phyloP scores from a whole-genome alignment of 2,888 invertebrate species.

The Limnephilus marmoratus region DNA sequence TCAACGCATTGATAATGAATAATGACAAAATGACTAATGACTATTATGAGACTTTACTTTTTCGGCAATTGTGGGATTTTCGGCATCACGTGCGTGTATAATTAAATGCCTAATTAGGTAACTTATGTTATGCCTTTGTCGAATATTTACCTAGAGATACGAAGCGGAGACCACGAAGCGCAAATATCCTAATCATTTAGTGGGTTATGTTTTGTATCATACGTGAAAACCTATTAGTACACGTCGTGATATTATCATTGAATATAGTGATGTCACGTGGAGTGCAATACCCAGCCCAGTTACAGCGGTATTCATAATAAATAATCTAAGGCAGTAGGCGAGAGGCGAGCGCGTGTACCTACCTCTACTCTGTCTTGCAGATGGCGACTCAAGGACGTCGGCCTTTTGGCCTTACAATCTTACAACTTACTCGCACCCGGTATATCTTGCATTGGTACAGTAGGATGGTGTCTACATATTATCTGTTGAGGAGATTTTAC shows the following conservation, averaged over 20 bases:
- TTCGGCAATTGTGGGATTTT: no score
- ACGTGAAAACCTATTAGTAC: not conserved
- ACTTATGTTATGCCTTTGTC: no score
- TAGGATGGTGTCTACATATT: not conserved
- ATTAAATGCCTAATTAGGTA: no score
- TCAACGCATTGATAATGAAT: no score
- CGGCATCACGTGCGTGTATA: no score
- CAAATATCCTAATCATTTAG: no score
- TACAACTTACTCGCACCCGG: not conserved
- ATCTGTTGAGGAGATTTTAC: no score
- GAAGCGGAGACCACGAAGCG: no score
- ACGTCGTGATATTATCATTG: not conserved
- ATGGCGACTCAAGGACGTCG: slow-evolving; percentile 43
- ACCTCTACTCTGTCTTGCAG: not conserved
- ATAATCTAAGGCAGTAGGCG: not conserved
- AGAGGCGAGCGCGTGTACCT: not conserved
- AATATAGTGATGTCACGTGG: not conserved
- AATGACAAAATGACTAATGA: no score
- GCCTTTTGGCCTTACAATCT: slow-evolving; percentile 13
- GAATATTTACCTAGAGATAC: no score
- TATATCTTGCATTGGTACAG: not conserved
- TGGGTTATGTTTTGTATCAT: not conserved
- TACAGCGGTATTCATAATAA: not conserved
- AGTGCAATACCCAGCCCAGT: slow-evolving; percentile 2
- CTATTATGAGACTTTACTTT: no score